phyloP scores from a whole-genome alignment of 2,888 invertebrate genomes.

The Diarsia rubi region DNA sequence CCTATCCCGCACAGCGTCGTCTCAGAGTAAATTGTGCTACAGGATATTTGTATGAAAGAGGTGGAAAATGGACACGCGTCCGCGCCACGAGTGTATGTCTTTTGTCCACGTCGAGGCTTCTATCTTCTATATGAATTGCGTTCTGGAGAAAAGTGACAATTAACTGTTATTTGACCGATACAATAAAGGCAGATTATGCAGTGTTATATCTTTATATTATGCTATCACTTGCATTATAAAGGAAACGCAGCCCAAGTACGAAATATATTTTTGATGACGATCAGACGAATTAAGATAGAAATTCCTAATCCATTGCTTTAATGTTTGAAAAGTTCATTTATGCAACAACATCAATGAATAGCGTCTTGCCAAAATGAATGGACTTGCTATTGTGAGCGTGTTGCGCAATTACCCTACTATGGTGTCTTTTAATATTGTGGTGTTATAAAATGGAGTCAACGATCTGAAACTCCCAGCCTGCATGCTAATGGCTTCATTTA shows the following conservation, averaged over 20 bases:
- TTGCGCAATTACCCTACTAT: background rate
- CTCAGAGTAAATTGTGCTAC: background rate
- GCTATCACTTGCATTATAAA: slow-evolving; percentile 14
- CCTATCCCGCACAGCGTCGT: background rate
- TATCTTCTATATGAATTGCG: slow-evolving; percentile 18
- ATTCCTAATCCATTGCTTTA: background rate
- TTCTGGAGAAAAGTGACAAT: slow-evolving; percentile 7
- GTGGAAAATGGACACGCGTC: slow-evolving; percentile 30
- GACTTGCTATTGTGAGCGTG: background rate
- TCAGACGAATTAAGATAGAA: background rate
- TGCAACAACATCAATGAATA: background rate
- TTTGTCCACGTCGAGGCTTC: slow-evolving; percentile 19
- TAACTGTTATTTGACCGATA: background rate
- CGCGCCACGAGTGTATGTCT: background rate
- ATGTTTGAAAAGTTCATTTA: background rate
- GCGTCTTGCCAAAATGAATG: background rate
- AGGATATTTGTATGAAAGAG: slow-evolving; percentile 14
- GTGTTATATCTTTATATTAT: background rate
- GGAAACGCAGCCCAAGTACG: background rate
- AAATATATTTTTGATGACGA: background rate
- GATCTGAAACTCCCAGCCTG: slow-evolving; percentile 26
- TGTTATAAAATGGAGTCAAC: slow-evolving; percentile 11
- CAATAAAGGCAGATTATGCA: background rate
- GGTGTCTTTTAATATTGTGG: slow-evolving; percentile 19
- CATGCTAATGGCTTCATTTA: slow-evolving; percentile 36